Evolutionary conservation across 1,140 invertebrate genomes (phyloP), one percentile per base, ranked within the genome.

Genomic region (Bombus huntii): DNA sequence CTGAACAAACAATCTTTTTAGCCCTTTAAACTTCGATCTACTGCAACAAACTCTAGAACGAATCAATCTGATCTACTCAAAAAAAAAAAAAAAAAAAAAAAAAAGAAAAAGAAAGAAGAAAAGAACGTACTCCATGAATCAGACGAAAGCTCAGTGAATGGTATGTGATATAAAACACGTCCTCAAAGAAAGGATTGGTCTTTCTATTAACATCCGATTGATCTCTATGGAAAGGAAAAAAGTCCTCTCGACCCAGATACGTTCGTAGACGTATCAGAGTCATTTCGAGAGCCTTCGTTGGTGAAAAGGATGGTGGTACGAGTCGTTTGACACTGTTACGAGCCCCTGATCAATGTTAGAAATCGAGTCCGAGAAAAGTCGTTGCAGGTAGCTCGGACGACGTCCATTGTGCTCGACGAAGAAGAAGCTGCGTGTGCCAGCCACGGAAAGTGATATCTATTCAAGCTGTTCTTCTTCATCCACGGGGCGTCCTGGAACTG

Each of bases 401-500:
- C 88, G 88, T 83, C 76, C 87, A 89, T 89, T 89, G 88, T 89
- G 44, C 47, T 34, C n/a, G 39, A 65, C 9, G 59, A 39, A 82
- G 84, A 89, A 88, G 82, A 90, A 89, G 86, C 80, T 90, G 80
- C 85, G 88, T 89, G 88, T 89, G 88, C 79, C 88, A 72, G 89
- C 42, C 85, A 71, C 81, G 88, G 80, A 90, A 90, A 90, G 70
- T 75, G 88, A 89, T 89, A 90, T 79, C 88, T 79, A 90, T 90
- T 89, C 88, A 87, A 77, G 73, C 66, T 83, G 89, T 89, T 82
- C 82, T 87, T 87, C 88, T 59, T 90, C 88, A 77, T 90, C 78
- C 85, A 71, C 88, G 85, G 88, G 89, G 80, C 77, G 88, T 89
- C 89, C 86, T 85, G 72, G 71, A 90, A 90, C 87, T 85, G 88